A percentile compares a stretch with the other conserved stretches of the same genome.
phyloP scores from a whole-genome alignment of 1,140 invertebrate species.

The Batillaria attramentaria region DNA sequence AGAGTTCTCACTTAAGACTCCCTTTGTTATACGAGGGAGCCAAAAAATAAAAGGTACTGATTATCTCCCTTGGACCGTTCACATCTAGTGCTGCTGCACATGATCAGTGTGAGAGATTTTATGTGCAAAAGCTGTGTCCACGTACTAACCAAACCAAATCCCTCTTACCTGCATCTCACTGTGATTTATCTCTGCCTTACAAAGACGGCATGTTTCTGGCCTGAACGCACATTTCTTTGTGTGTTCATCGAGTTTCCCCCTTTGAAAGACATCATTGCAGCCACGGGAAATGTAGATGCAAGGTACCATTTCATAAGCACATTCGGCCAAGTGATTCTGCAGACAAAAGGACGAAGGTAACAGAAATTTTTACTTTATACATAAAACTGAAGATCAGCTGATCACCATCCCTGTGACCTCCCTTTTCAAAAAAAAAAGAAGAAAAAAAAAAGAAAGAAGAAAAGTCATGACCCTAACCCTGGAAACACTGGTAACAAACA shows the following conservation, averaged over 20 bases:
- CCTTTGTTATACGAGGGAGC: background rate
- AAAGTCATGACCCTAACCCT: background rate
- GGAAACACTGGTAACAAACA: background rate
- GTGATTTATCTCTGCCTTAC: conserved; percentile 13
- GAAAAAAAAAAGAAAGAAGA: background rate
- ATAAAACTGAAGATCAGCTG: background rate
- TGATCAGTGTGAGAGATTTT: background rate
- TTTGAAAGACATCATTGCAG: background rate
- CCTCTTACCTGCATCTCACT: conserved; percentile 10
- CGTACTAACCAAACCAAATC: background rate
- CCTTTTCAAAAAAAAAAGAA: background rate
- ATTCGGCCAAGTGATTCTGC: conserved; percentile 19
- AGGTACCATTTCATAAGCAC: conserved; percentile 21
- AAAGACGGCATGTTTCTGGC: conserved; percentile 5
- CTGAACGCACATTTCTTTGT: conserved; percentile 6
- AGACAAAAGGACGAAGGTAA: background rate
- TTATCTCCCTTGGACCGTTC: background rate
- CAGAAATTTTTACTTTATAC: background rate
- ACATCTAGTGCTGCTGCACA: background rate
- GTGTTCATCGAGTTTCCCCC: background rate
- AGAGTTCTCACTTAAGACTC: no score
- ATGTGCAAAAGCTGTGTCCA: background rate
- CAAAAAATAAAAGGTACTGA: background rate
- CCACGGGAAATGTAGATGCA: conserved; percentile 16
- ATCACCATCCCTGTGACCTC: background rate